A percentile compares a stretch with the other conserved stretches of the same genome.
phyloP scores from a whole-genome alignment of 2,797 vertebrate species.

The Acanthiza pusilla region DNA sequence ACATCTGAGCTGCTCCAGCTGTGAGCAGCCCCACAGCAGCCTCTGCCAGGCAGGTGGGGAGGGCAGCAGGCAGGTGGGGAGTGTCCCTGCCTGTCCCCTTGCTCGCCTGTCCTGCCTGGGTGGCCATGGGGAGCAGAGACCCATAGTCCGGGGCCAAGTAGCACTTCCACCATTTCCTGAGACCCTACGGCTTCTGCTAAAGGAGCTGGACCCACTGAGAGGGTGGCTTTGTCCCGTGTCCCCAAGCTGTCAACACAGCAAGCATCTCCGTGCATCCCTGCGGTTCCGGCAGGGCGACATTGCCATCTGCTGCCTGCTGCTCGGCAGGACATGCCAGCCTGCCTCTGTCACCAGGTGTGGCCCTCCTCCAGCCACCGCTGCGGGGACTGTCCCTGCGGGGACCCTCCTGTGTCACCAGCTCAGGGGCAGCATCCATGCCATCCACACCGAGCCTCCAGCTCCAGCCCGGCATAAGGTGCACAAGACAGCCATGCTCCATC shows the following conservation, averaged over 20 bases:
- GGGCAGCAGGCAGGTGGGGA: not conserved
- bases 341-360: not conserved
- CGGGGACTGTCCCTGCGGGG: rapidly evolving
- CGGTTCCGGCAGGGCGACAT: not conserved
- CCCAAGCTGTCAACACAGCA: not conserved
- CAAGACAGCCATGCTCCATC: not conserved
- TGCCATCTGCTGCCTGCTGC: constrained; percentile 58
- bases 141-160: not conserved
- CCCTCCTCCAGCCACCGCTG: not conserved
- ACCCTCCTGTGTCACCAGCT: not conserved
- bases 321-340: not conserved
- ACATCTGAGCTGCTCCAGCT: not conserved
- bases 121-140: not conserved
- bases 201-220: not conserved
- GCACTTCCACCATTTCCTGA: not conserved
- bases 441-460: not conserved
- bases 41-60: not conserved
- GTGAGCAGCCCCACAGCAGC: not conserved
- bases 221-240: not conserved
- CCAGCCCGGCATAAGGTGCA: not conserved
- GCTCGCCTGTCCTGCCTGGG: rapidly evolving
- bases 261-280: not conserved
- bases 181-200: not conserved
- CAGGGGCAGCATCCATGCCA: not conserved
- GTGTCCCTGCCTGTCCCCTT: not conserved